Evolutionary conservation across 2,797 vertebrate genomes (phyloP).

Genomic region (Hemitrygon akajei): DNA sequence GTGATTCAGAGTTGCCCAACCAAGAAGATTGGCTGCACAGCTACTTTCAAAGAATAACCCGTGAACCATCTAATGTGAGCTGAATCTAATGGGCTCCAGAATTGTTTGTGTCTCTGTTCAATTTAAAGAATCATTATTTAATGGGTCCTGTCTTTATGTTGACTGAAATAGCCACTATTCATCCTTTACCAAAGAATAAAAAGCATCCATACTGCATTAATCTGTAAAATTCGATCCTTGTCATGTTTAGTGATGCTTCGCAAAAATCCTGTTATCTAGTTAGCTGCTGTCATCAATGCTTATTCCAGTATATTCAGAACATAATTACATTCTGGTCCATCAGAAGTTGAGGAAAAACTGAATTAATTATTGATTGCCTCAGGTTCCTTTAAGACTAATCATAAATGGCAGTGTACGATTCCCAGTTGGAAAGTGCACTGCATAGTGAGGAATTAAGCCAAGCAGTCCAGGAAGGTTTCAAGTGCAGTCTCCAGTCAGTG

Average conservation of each 20-base stretch:
- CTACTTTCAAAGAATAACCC: not conserved
- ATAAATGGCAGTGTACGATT: not conserved
- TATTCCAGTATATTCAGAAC: not conserved
- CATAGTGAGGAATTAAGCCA: not conserved
- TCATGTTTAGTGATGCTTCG: not conserved
- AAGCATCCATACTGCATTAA: not conserved
- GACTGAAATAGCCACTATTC: not conserved
- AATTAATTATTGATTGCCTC: constrained; percentile 26
- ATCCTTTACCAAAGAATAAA: constrained; percentile 17
- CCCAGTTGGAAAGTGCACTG: not conserved
- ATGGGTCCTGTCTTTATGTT: not conserved
- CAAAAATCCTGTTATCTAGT: not conserved
- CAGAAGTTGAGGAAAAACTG: not conserved
- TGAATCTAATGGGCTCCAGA: not conserved
- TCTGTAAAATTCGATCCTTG: not conserved
- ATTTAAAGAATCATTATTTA: constrained; percentile 9
- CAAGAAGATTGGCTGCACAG: not conserved
- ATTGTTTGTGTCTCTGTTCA: not conserved
- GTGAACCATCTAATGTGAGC: not conserved
- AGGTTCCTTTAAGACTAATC: not conserved
- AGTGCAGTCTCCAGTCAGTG: not conserved
- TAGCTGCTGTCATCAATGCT: constrained; percentile 1
- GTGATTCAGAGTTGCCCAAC: not conserved
- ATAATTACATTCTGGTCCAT: constrained; percentile 8
- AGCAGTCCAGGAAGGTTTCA: not conserved